Percentiles rank a stretch among this genome's conserved stretches.
phyloP scores from a whole-genome alignment of 2,113 vertebrate species.

The Leptocoma aspasia region DNA sequence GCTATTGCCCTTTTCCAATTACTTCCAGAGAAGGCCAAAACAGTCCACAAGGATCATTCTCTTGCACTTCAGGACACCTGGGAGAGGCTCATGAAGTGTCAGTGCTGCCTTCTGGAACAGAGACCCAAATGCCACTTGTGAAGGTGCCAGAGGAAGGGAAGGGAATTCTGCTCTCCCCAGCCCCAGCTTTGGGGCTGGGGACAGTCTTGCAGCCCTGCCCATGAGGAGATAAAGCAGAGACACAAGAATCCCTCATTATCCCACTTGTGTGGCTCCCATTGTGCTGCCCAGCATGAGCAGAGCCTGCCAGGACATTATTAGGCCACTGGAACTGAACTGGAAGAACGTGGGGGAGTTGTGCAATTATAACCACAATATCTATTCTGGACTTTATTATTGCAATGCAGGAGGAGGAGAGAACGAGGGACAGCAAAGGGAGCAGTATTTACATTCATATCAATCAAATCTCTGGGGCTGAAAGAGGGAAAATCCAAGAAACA shows the following conservation, averaged over 20 bases:
- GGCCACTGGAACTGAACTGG: constrained; percentile 51
- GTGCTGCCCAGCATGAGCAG: neutral
- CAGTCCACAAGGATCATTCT: neutral
- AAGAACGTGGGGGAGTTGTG: neutral
- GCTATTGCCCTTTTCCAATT: neutral
- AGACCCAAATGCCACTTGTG: neutral
- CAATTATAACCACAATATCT: neutral
- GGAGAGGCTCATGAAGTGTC: neutral
- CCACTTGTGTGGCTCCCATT: neutral
- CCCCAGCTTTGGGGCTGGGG: neutral
- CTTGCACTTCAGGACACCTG: neutral
- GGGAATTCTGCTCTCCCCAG: neutral
- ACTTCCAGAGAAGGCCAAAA: neutral
- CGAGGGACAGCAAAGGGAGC: neutral
- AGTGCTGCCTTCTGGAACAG: neutral
- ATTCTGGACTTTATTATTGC: neutral
- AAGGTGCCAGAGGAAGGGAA: neutral
- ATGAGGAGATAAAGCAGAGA: neutral
- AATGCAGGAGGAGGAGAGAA: neutral
- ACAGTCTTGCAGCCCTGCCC: neutral
- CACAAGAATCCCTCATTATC: neutral
- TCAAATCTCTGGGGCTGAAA: neutral
- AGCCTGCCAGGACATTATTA: constrained; percentile 16
- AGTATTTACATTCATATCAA: neutral
- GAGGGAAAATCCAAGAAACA: neutral